Conservation (phyloP, 2,797 vertebrate genomes). For the Holocentrus rufus region DNA sequence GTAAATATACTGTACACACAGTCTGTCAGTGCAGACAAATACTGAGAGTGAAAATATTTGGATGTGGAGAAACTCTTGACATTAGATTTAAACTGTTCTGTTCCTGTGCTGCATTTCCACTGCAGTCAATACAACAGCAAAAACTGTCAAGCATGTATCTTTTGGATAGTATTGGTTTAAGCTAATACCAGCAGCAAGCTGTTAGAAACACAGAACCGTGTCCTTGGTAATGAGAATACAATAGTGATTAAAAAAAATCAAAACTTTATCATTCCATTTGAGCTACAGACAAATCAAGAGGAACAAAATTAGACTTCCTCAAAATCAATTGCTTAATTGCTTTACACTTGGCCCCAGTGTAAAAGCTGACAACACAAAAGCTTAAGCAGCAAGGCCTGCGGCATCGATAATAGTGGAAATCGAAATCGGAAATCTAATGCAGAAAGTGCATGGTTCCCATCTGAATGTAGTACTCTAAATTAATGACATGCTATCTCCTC, state of each 20-base stretch:
- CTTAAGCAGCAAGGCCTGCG: conserved; percentile 45
- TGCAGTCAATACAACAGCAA: conserved; percentile 30
- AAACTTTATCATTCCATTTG: conserved; percentile 54
- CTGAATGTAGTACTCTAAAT: conserved; percentile 29
- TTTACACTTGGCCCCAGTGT: conserved; percentile 51
- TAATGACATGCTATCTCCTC: conserved; percentile 13
- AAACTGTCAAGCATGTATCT: conserved; percentile 22
- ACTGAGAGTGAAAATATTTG: background rate
- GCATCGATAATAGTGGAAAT: conserved; percentile 46
- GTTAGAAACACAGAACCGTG: conserved; percentile 27
- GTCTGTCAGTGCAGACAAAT: too few species aligned
- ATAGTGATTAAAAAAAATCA: conserved; percentile 47
- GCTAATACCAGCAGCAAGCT: conserved; percentile 37
- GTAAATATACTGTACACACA: background rate
- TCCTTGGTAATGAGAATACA: conserved; percentile 28
- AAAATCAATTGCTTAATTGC: conserved; percentile 67
- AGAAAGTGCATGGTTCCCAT: conserved; percentile 52
- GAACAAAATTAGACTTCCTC: conserved; percentile 53
- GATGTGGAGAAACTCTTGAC: too few species aligned
- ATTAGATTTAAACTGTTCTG: conserved; percentile 18
- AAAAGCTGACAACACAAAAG: conserved; percentile 65
- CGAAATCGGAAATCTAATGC: conserved; percentile 45
- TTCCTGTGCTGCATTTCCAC: conserved; percentile 16
- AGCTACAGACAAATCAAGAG: conserved; percentile 58
- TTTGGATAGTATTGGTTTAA: conserved; percentile 29